Base-by-base conservation (phyloP, 1,140 invertebrate genomes). In the Danaus plexippus region DNA sequence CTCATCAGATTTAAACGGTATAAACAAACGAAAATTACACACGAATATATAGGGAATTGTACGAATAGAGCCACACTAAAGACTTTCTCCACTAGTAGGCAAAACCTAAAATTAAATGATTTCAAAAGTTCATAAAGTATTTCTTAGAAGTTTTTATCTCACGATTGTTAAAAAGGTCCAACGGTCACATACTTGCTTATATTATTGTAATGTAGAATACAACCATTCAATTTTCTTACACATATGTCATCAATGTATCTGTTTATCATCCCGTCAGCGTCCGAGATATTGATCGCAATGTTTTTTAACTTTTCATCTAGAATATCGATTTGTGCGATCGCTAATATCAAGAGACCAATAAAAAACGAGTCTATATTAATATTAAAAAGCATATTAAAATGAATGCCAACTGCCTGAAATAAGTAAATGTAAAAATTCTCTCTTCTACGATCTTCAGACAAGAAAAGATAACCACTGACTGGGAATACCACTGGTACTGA, bases 1-100 rank as follows among this genome's bases (percentile, higher is more conserved):
- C 70, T 72, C 64, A 82, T 77, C 71, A 79, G 57, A n/a, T 76
- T 80, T 50, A 82, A 79, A 55, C 77, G 67, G 56, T 80, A 79
- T 10, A 84, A 54, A 44, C 69, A 74, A 43, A 77, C 67, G 46
- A 79, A 85, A 57, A 80, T 75, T 12, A 80, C 73, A 47, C 65
- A 72, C 11, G 79, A 79, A 4, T 73, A 67, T 46, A 76, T 62
- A 52, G 72, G 63, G 12, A 82, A 79, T 59, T 82, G 73, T 11
- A 75, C 54, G 64, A 85, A 80, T 7, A 82, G 32, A 32, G 66
- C 70, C 9, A 73, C 11, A 51, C 70, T 75, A 51, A 84, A 84
- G 9, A 73, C 64, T 41, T 74, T 62, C 66, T 81, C 66, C 5
- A 82, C 60, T 32, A 77, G 62, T 22, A 47, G 44, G 47, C 77